Evolutionary conservation across 2,113 vertebrate species (phyloP).

Genomic region (Ceyx melanurus): DNA sequence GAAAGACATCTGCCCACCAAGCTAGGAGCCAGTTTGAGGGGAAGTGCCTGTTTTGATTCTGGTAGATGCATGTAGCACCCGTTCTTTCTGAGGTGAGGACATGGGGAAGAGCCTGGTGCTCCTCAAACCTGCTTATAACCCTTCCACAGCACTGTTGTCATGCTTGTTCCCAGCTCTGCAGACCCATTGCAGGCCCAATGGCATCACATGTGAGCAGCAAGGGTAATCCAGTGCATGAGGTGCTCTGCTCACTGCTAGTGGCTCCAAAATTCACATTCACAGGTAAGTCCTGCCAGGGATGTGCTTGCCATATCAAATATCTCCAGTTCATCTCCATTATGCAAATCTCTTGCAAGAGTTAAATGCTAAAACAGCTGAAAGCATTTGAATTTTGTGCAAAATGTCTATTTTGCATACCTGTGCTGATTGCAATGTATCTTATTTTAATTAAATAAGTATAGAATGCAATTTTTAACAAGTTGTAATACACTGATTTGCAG

Average conservation of each 20-base stretch:
- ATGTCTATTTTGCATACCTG: background rate
- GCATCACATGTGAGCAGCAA: background rate
- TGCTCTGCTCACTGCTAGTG: background rate
- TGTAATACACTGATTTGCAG: background rate
- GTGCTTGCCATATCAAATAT: background rate
- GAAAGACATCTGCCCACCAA: background rate
- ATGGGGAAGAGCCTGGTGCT: background rate
- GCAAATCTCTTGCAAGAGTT: background rate
- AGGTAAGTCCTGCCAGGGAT: background rate
- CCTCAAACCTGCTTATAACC: background rate
- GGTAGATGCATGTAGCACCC: background rate
- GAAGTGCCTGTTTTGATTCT: background rate
- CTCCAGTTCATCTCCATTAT: background rate
- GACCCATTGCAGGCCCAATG: background rate
- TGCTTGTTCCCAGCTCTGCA: background rate
- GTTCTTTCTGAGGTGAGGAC: background rate
- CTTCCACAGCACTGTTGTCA: background rate
- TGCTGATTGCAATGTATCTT: background rate
- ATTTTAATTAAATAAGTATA: slow-evolving; percentile 10
- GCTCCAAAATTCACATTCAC: background rate
- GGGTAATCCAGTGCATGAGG: background rate
- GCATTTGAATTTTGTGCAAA: background rate
- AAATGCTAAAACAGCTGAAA: background rate
- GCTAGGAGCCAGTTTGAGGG: background rate
- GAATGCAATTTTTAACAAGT: background rate